Percentiles rank a stretch among this genome's conserved stretches.
phyloP scores from a whole-genome alignment of 2,113 vertebrate species.

The Myanophis thanlyinensis region DNA sequence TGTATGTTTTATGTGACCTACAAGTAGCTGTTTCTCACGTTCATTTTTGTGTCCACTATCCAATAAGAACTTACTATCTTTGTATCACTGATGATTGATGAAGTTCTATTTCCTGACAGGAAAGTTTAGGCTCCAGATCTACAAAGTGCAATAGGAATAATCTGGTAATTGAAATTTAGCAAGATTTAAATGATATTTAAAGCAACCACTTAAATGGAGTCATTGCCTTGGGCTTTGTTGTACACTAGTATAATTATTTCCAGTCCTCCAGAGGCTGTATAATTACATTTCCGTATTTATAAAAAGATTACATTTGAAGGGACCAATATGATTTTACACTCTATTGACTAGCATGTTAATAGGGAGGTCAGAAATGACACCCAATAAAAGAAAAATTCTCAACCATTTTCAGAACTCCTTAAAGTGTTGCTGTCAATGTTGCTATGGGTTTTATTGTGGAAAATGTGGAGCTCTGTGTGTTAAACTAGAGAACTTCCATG shows the following conservation, averaged over 20 bases:
- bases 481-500: background rate
- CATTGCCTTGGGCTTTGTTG: conserved; percentile 79
- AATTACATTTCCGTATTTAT: conserved; percentile 84
- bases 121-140: conserved; percentile 84
- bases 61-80: conserved; percentile 73
- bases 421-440: conserved; percentile 27
- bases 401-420: conserved; percentile 57
- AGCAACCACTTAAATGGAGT: conserved; percentile 78
- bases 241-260: conserved; percentile 83
- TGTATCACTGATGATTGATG: conserved; percentile 83
- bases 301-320: conserved; percentile 77
- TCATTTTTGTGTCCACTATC: conserved; percentile 70
- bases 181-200: conserved; percentile 83
- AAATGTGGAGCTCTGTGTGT: background rate
- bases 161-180: conserved; percentile 83
- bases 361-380: conserved; percentile 60
- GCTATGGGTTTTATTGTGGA: conserved; percentile 20
- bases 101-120: conserved; percentile 83
- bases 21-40: conserved; percentile 66
- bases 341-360: conserved; percentile 76
- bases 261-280: conserved; percentile 76
- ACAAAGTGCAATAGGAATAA: conserved; percentile 78
- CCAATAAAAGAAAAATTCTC: conserved; percentile 55
- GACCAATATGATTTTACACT: conserved; percentile 75
- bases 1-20: background rate